Base-by-base conservation (phyloP, 2,797 vertebrate species). In the Podarcis siculus region DNA sequence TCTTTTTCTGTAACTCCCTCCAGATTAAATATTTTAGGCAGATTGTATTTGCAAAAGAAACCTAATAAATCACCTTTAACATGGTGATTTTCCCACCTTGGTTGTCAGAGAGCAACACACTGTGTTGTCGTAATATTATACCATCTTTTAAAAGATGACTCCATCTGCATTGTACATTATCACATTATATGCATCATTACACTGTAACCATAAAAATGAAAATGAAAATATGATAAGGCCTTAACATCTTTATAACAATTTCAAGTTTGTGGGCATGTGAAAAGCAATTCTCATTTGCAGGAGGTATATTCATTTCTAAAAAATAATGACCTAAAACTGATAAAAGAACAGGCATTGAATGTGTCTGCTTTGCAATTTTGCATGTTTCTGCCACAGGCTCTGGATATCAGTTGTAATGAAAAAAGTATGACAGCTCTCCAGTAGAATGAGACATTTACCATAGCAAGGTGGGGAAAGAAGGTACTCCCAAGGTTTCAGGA, bases 111-210 rank as follows among this genome's bases (percentile, higher is more conserved):
- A 88, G 91, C 86, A 91, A 30, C 0, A 80, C 80, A 79, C 37
- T 87, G 10, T 83, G 12, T 82, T 90, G 88, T 92, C 71, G 89
- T 92, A 93, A 76, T 87, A 88, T 58, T 75, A 86, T 13, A 88
- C 27, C 42, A 92, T 93, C 86, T 81, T 86, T 91, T 91, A 91
- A 93, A 95, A 90, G 1, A 86, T n/a, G 81, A 88, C 92, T 92
- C 89, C 35, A 90, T 91, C 73, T 93, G 27, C 78, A 92, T 79
- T 92, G 82, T 61, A 82, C n/a, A 90, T 92, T 37, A 88, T 67
- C 83, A 82, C 61, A 90, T 91, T 90, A 87, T 80, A 90, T 92
- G 89, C 90, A 90, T 94, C 94, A 90, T 95, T 94, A 91, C 91
- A 90, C 80, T 89, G 58, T 84, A 94, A 94, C 78, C 73, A 71